These are phyloP conservation scores for Meta bourneti DNA, from an alignment of 2,888 invertebrate species.

Conservation along the genomic window DNA sequence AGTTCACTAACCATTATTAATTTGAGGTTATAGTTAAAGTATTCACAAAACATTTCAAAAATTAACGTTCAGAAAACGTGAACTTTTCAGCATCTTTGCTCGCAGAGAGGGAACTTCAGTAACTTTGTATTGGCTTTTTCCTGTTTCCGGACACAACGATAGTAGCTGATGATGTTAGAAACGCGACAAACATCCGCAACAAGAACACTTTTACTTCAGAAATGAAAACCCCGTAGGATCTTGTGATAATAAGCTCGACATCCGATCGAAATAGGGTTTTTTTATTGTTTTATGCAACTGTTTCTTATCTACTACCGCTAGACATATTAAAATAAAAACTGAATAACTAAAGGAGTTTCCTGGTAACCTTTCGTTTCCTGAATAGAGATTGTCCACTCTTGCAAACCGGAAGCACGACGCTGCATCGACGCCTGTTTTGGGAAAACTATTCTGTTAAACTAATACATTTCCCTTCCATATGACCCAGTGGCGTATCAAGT, in stretches of 20 bases:
- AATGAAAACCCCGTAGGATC: slow-evolving; percentile 73
- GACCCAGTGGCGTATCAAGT: too few species aligned
- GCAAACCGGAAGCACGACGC: slow-evolving; percentile 35
- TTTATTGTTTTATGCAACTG: slow-evolving; percentile 73
- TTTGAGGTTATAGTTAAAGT: too few species aligned
- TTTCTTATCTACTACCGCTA: slow-evolving; percentile 71
- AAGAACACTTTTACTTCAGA: slow-evolving; percentile 70
- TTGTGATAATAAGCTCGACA: slow-evolving; percentile 68
- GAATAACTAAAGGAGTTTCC: slow-evolving; percentile 53
- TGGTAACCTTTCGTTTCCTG: slow-evolving; percentile 60
- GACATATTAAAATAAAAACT: slow-evolving; percentile 72
- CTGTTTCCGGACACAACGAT: slow-evolving; percentile 75
- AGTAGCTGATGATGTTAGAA: slow-evolving; percentile 53
- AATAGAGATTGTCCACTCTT: slow-evolving; percentile 41
- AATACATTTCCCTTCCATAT: neutral
- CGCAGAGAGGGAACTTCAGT: slow-evolving; percentile 52
- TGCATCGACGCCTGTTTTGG: slow-evolving; percentile 24
- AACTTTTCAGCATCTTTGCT: neutral
- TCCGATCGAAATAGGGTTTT: slow-evolving; percentile 72
- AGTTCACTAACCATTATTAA: too few species aligned
- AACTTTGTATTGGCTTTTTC: slow-evolving; percentile 76
- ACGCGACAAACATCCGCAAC: slow-evolving; percentile 74
- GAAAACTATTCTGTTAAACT: slow-evolving; percentile 42
- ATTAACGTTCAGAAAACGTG: neutral
- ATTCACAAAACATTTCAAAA: neutral